Evolutionary conservation across 2,797 vertebrate genomes (phyloP), one percentile per base, ranked within the genome.

Genomic region (Picus viridis): DNA sequence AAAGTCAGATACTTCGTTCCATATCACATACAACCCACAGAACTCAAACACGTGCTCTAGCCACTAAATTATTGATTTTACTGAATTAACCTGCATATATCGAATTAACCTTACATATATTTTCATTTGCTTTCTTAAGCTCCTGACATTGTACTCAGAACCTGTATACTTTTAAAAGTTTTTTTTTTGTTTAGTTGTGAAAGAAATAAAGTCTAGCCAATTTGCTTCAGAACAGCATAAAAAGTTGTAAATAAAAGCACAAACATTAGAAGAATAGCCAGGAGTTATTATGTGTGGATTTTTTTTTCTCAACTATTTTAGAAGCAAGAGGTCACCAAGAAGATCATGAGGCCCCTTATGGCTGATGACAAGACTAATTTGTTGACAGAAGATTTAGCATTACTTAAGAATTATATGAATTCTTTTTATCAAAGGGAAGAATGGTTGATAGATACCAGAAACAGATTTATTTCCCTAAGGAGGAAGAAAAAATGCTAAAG

Each of bases 281-380:
- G 41, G 32, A 82, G 47, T 86, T 89, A 73, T 79, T 81, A 92
- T 30, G 41, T 45, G 76, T 30, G 12, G 59, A 75, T 83, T 90
- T 94, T 88, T 94, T 73, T 93, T 96, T 45, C 75, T 93, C 63
- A 91, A 86, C 84, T 81, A 79, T 94, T 93, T 90, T 92, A 91
- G 92, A 94, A 89, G 94, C 94, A 83, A 94, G 90, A 91, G 95
- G 93, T 96, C 94, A 95, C 87, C 90, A 89, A 94, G 92, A 96
- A 95, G 92, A 96, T 96, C 95, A 94, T 94, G 93, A 94, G 95
- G 93, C 93, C 95, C 95, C 94, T 96, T 96, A 96, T 92, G 94
- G 93, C 74, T 95, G 96, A 95, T 95, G 94, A 96, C 95, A 96
- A 95, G 93, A 96, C 94, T 96, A 96, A 96, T 96, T 96, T 96